These are phyloP conservation scores for Pseudococcus jackbeardsleyi DNA, from an alignment of 2,888 invertebrate species.

Conservation along the genomic window DNA sequence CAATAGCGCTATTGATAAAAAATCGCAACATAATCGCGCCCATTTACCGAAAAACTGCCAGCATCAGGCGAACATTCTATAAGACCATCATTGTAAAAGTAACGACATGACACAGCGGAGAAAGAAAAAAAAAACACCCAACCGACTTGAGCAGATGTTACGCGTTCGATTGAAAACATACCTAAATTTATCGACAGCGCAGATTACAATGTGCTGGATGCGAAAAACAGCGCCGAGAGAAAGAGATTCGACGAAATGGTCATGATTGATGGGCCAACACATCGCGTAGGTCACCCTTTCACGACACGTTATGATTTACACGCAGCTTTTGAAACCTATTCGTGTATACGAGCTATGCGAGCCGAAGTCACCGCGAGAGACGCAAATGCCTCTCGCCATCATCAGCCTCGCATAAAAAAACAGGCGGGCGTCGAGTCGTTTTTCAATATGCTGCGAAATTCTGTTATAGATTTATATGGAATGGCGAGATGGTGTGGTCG, in stretches of 20 bases:
- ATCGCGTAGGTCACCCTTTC: constrained; percentile 8
- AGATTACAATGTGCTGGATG: constrained; percentile 1
- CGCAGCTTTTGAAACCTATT: constrained; percentile 1
- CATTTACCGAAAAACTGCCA: too few species aligned
- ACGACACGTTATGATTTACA: constrained; percentile 10
- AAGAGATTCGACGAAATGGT: not conserved
- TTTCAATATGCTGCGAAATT: too few species aligned
- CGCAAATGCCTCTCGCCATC: not conserved
- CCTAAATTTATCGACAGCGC: not conserved
- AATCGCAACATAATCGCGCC: too few species aligned
- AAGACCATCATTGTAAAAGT: too few species aligned
- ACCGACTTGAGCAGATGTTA: constrained; percentile 1
- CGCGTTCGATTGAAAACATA: constrained; percentile 11
- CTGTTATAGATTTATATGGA: too few species aligned
- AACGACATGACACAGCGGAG: too few species aligned
- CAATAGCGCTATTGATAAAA: too few species aligned
- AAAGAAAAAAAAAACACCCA: not conserved
- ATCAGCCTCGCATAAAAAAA: too few species aligned
- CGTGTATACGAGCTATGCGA: not conserved
- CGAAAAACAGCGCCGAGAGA: not conserved
- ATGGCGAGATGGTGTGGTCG: too few species aligned
- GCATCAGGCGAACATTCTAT: too few species aligned
- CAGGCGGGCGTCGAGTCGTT: too few species aligned
- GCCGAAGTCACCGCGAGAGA: not conserved
- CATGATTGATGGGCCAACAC: constrained; percentile 15